Evolutionary conservation across 2,888 invertebrate species (phyloP).

Genomic region (Cosmopolites sordidus): DNA sequence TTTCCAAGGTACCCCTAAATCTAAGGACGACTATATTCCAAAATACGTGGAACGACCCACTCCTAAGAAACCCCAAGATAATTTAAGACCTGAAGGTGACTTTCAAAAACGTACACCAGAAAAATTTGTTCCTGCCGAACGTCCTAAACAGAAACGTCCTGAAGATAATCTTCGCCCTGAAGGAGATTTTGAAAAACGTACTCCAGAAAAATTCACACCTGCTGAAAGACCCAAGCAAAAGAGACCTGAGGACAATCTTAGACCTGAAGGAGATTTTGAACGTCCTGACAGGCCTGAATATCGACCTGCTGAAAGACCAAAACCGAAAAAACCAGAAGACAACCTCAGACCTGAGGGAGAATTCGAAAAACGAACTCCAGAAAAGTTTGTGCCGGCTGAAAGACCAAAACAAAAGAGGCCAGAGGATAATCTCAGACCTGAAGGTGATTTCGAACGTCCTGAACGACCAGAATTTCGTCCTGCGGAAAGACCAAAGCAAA

Average conservation of each 20-base stretch:
- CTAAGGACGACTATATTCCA: slow-evolving; percentile 47
- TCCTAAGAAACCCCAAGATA: slow-evolving; percentile 49
- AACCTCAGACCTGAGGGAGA: slow-evolving; percentile 60
- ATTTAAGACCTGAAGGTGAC: slow-evolving; percentile 51
- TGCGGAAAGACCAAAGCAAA: slow-evolving; percentile 47
- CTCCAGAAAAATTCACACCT: slow-evolving; percentile 35
- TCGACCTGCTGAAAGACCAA: slow-evolving; percentile 45
- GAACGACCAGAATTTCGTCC: slow-evolving; percentile 42
- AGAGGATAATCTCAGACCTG: slow-evolving; percentile 46
- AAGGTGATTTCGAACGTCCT: slow-evolving; percentile 47
- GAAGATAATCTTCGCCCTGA: slow-evolving; percentile 58
- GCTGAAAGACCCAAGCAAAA: slow-evolving; percentile 41
- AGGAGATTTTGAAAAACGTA: slow-evolving; percentile 45
- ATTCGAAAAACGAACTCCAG: slow-evolving; percentile 52
- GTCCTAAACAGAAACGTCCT: slow-evolving; percentile 50
- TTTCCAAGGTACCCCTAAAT: slow-evolving; percentile 50
- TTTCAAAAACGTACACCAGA: slow-evolving; percentile 45
- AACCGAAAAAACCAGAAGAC: slow-evolving; percentile 50
- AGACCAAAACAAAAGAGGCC: slow-evolving; percentile 42
- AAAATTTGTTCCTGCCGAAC: slow-evolving; percentile 43
- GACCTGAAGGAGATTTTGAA: slow-evolving; percentile 57
- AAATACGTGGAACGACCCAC: slow-evolving; percentile 44
- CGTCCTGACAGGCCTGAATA: slow-evolving; percentile 32
- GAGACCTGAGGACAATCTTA: slow-evolving; percentile 46
- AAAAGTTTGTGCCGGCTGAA: slow-evolving; percentile 44